phyloP scores from a whole-genome alignment of 1,140 invertebrate genomes.

The Procambarus virginalis region DNA sequence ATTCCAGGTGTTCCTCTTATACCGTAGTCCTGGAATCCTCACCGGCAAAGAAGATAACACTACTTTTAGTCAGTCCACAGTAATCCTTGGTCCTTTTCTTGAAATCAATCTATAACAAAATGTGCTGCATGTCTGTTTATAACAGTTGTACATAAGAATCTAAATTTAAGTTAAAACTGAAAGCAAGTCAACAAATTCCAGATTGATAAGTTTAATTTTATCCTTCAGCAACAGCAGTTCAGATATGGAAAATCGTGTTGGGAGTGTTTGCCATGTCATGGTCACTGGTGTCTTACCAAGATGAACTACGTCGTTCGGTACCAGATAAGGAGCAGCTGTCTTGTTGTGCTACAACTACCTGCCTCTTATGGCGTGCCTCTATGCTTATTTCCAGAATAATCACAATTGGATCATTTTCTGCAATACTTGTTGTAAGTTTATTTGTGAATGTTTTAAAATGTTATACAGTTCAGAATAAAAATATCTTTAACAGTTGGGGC shows the following conservation, averaged over 20 bases:
- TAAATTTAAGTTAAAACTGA: background rate
- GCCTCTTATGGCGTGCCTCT: slow-evolving; percentile 75
- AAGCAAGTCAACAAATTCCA: background rate
- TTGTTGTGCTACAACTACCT: slow-evolving; percentile 72
- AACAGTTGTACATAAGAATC: background rate
- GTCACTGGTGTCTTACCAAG: slow-evolving; percentile 76
- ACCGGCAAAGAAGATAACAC: slow-evolving; percentile 7
- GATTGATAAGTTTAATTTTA: background rate
- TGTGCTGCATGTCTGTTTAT: too few species aligned
- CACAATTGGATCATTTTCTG: slow-evolving; percentile 73
- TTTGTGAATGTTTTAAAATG: too few species aligned
- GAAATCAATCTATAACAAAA: too few species aligned
- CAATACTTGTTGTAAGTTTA: slow-evolving; percentile 48
- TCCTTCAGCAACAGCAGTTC: slow-evolving; percentile 60
- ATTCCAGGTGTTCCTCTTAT: slow-evolving; percentile 75
- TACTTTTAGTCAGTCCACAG: background rate
- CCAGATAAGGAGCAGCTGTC: slow-evolving; percentile 74
- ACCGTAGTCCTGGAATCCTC: slow-evolving; percentile 68
- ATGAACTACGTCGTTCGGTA: slow-evolving; percentile 74
- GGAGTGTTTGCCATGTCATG: slow-evolving; percentile 75
- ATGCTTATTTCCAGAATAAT: slow-evolving; percentile 74
- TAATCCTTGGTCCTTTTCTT: too few species aligned
- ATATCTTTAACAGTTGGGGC: too few species aligned
- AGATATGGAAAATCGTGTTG: slow-evolving; percentile 71
- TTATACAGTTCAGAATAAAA: too few species aligned